Base-by-base conservation (phyloP, 1,140 invertebrate species). In the Sweltsa coloradensis region DNA sequence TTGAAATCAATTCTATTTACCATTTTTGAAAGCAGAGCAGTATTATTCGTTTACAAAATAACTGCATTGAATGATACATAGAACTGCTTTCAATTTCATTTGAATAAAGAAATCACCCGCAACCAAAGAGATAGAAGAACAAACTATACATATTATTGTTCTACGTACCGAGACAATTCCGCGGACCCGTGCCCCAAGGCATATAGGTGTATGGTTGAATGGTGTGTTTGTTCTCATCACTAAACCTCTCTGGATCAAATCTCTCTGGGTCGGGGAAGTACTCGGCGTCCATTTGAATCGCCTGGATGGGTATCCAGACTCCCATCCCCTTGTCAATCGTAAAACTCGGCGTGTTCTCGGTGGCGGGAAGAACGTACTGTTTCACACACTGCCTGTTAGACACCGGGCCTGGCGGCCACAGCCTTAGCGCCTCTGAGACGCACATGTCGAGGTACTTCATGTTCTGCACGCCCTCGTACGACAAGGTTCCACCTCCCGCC, bases 121-220 rank as follows among this genome's bases (percentile, higher is more conserved):
- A n/a, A n/a, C n/a, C n/a, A n/a, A n/a, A n/a, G n/a, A n/a, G n/a
- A n/a, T n/a, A n/a, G n/a, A n/a, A 36, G 21, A 13, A 6, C 2
- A 5, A 13, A 36, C 7, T 13, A 11, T 13, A 2, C 21, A 11
- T 13, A 13, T 41, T 41, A n/a, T n/a, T n/a, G n/a, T 26, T 31
- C 1, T 34, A 19, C 44, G 63, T 64, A 31, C 66, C 69, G 22
- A 71, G 59, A 45, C 71, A 73, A 36, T 64, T 64, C 45, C 71
- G 59, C 1, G 72, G 74, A 4, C 75, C 75, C 3, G 57, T 42
- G 9, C 74, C 73, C 56, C 77, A 78, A 2, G 74, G 70, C 40
- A 74, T 46, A 51, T 62, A 78, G 0, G 63, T 53, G 22, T 57
- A 68, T 0, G 61, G 64, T 13, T 53, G 51, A 31, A 62, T 58